phyloP scores from a whole-genome alignment of 92 coral and sea anemone genomes.

The Phenganax marumi region DNA sequence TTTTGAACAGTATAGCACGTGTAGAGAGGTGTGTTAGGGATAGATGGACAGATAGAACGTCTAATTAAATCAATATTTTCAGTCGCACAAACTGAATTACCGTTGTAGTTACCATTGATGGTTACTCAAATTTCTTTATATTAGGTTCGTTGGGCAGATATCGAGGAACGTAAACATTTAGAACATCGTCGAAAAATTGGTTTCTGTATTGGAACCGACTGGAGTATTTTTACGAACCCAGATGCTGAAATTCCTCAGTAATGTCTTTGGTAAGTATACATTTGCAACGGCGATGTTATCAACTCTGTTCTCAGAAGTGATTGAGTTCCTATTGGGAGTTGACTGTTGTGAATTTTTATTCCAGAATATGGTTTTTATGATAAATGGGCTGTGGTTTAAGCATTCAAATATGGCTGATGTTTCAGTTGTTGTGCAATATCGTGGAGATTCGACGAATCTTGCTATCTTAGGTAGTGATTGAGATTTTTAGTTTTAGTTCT shows the following conservation, averaged over 20 bases:
- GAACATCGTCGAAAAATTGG: slow-evolving; percentile 98
- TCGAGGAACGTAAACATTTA: slow-evolving; percentile 83
- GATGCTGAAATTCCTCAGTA: slow-evolving; percentile 93
- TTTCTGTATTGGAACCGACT: slow-evolving; percentile 98
- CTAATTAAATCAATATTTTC: background rate
- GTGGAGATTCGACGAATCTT: slow-evolving; percentile 13
- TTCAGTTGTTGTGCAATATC: slow-evolving; percentile 7
- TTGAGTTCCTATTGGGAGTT: background rate
- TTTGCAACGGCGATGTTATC: background rate
- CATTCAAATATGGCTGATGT: background rate
- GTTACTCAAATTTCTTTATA: background rate
- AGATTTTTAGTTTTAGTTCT: background rate
- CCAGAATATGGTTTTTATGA: background rate
- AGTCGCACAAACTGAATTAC: background rate
- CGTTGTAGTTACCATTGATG: background rate
- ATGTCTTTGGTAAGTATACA: background rate
- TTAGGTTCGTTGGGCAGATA: slow-evolving; percentile 99
- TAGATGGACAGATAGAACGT: too few relatives aligned
- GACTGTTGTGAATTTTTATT: background rate
- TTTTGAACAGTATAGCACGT: too few relatives aligned
- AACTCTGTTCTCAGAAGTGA: background rate
- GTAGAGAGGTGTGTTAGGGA: too few relatives aligned
- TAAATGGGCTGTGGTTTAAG: background rate
- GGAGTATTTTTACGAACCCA: slow-evolving; percentile 98
- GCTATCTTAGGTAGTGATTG: slow-evolving; percentile 13